phyloP scores from a whole-genome alignment of 2,888 invertebrate genomes.

The Diarsia dahlii region DNA sequence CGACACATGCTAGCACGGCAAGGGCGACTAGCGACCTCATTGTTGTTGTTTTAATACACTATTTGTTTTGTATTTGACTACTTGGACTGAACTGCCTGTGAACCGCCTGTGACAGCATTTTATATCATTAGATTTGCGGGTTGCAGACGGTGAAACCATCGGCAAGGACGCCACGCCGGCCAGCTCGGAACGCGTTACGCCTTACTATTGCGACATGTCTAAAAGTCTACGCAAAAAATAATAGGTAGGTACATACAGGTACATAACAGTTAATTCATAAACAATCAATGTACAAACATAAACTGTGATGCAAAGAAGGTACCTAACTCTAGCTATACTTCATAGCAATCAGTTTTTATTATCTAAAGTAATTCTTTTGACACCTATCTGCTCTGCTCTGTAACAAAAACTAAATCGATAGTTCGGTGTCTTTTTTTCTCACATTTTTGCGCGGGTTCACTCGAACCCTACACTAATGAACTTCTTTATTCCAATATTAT shows the following conservation, averaged over 20 bases:
- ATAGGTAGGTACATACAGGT: constrained; percentile 7
- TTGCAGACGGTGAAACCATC: constrained; percentile 88
- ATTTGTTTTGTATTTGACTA: constrained; percentile 82
- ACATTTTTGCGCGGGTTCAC: not conserved
- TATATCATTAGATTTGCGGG: constrained; percentile 85
- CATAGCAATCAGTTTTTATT: constrained; percentile 24
- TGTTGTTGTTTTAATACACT: constrained; percentile 63
- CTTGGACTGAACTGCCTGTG: constrained; percentile 83
- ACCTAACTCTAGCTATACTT: not conserved
- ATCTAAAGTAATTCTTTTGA: constrained; percentile 1
- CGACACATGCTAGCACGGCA: constrained; percentile 81
- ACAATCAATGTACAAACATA: constrained; percentile 26
- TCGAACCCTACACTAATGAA: not conserved
- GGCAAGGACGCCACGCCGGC: constrained; percentile 85
- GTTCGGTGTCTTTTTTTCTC: constrained; percentile 1
- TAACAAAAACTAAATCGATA: not conserved
- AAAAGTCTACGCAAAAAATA: constrained; percentile 70
- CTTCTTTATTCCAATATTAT: not conserved
- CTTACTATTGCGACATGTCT: constrained; percentile 79
- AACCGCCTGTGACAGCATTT: constrained; percentile 83
- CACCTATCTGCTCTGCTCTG: not conserved
- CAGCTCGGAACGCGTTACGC: constrained; percentile 80
- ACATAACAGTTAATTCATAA: constrained; percentile 33
- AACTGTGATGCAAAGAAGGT: constrained; percentile 1
- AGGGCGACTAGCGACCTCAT: constrained; percentile 89